Percentiles rank a stretch among this genome's conserved stretches.
phyloP scores from a whole-genome alignment of 2,797 vertebrate species.

The Brotula barbata region DNA sequence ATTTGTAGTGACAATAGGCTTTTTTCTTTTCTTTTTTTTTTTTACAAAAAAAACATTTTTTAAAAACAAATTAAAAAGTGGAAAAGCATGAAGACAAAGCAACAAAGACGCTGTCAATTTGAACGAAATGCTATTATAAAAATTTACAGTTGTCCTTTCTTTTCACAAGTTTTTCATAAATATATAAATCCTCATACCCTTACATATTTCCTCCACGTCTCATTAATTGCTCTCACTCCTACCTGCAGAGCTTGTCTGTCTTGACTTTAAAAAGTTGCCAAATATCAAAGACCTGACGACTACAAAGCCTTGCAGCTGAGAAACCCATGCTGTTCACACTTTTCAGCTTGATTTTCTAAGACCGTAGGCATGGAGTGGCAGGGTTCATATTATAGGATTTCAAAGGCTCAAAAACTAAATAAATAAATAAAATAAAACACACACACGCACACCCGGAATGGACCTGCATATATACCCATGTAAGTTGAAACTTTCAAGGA shows the following conservation, averaged over 20 bases:
- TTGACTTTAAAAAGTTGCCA: conserved; percentile 37
- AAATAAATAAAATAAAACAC: neutral
- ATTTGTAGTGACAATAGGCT: no score
- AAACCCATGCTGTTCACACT: conserved; percentile 45
- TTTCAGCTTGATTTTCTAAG: conserved; percentile 51
- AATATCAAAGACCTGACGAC: conserved; percentile 58
- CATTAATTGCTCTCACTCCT: conserved; percentile 38
- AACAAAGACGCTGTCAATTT: no score
- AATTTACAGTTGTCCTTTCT: no score
- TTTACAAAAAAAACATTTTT: no score
- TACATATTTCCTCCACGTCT: conserved; percentile 21
- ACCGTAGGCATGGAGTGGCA: conserved; percentile 46
- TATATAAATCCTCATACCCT: no score
- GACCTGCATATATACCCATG: neutral
- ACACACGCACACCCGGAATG: conserved; percentile 1
- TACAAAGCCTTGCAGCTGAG: conserved; percentile 58
- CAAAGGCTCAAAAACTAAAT: conserved; percentile 50
- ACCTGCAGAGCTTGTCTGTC: conserved; percentile 18
- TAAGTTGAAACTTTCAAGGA: neutral
- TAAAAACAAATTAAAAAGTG: no score
- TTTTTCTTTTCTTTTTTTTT: no score
- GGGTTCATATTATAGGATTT: conserved; percentile 51
- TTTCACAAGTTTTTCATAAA: neutral
- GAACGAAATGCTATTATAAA: no score
- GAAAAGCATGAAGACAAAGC: no score